Base-by-base conservation (phyloP, 35 echinoderm and acorn worm species). In the Ophioderma brevispina region DNA sequence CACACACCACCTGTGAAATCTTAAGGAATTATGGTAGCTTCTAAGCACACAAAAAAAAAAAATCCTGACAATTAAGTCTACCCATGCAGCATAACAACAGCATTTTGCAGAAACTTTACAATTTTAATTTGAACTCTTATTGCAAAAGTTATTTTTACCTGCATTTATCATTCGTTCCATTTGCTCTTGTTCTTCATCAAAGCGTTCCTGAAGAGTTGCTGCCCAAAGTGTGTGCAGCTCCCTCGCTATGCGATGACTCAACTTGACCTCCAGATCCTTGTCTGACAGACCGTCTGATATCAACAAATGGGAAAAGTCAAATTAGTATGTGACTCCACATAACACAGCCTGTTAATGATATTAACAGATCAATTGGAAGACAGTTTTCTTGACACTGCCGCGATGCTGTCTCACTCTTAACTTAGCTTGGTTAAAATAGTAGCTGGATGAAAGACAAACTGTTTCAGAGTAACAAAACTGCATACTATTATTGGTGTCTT, bases 151-250 rank as follows among this genome's bases (percentile, higher is more conserved):
- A n/a, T 46, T 46, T 46, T 46, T 46, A 46, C 94, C 94, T 80
- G 84, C 78, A 39, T 88, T 76, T 10, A 92, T 87, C 89, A 95
- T 95, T 8, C 77, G 75, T 23, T 92, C 80, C 13, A 95, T 50
- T 75, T 95, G 89, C 52, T 59, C 81, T 39, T 95, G 90, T 37
- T 95, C 90, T 63, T 76, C 39, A 30, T 95, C 85, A 95, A 92
- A 95, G 37, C 86, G 76, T 35, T 82, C 42, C 50, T 89, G 50
- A 35, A 95, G 80, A 1, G 76, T 91, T n/a, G 59, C 21, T 64
- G 89, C 76, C 94, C 89, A 95, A 17, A 85, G 75, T 14, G 70
- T 5, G 35, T 95, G 94, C 1, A 95, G 80, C 23, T 86, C 25
- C 31, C 89, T 92, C 0, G 94, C 94, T 18, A 92, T 35, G 46